These are phyloP conservation scores for Rhamnusium bicolor DNA, from an alignment of 2,888 invertebrate genomes.

Conservation along the genomic window DNA sequence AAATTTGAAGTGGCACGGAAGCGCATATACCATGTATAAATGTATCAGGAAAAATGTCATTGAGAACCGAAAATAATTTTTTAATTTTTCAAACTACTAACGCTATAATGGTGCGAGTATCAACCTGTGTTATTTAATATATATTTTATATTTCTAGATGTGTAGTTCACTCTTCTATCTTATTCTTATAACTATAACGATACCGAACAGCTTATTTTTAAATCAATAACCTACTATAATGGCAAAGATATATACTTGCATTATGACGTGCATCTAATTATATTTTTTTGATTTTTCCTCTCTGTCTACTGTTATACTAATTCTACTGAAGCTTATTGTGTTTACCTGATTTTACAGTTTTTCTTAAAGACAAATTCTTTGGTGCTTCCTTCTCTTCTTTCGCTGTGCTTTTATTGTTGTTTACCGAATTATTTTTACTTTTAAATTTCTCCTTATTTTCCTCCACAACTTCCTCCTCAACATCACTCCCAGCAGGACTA, in stretches of 20 bases:
- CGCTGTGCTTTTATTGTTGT: constrained; percentile 32
- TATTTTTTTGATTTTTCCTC: not conserved
- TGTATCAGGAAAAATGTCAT: too few relatives aligned
- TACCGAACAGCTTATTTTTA: not conserved
- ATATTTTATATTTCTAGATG: too few relatives aligned
- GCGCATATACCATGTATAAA: too few relatives aligned
- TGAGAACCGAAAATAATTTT: too few relatives aligned
- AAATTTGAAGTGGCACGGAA: too few relatives aligned
- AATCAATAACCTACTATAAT: not conserved
- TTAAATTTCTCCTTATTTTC: constrained; percentile 44
- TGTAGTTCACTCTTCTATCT: too few relatives aligned
- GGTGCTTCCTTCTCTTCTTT: constrained; percentile 52
- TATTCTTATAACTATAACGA: too few relatives aligned
- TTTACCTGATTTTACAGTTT: constrained; percentile 69
- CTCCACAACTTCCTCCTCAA: constrained; percentile 73
- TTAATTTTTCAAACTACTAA: too few relatives aligned
- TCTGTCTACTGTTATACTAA: not conserved
- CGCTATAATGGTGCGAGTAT: too few relatives aligned
- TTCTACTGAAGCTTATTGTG: constrained; percentile 12
- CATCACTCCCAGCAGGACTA: constrained; percentile 79
- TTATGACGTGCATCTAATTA: not conserved
- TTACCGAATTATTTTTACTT: constrained; percentile 43
- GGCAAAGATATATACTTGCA: not conserved
- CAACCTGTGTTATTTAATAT: too few relatives aligned
- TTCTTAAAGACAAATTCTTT: constrained; percentile 64